Conservation (phyloP, 2,888 invertebrate species). For the Achlya flavicornis region DNA sequence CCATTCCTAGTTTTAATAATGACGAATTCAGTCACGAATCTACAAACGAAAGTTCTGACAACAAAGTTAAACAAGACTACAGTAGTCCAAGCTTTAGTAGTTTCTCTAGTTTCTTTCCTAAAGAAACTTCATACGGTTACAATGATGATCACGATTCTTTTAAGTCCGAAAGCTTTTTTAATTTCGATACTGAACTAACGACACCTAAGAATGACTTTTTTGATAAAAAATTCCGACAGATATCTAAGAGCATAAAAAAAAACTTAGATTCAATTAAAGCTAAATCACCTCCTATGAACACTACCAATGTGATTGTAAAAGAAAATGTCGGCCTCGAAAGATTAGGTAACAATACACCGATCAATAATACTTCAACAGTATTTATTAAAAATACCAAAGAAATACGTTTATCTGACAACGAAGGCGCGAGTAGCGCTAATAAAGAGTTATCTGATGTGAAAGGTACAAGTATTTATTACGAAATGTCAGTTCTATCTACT, state of each 20-base stretch:
- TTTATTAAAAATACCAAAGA: constrained; percentile 83
- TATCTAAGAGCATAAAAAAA: constrained; percentile 81
- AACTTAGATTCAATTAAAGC: constrained; percentile 70
- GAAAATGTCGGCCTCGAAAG: constrained; percentile 72
- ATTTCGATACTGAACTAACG: constrained; percentile 73
- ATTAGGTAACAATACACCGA: constrained; percentile 73
- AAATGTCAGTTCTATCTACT: constrained; percentile 78
- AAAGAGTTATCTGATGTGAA: constrained; percentile 76
- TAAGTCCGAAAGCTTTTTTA: constrained; percentile 67
- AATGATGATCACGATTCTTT: constrained; percentile 60
- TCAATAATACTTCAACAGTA: constrained; percentile 71
- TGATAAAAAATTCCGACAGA: constrained; percentile 79
- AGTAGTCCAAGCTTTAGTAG: constrained; percentile 58
- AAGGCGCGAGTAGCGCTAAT: constrained; percentile 65
- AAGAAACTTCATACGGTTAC: constrained; percentile 51
- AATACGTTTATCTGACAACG: constrained; percentile 73
- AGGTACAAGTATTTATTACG: constrained; percentile 80
- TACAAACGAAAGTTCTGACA: constrained; percentile 52
- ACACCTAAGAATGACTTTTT: constrained; percentile 82
- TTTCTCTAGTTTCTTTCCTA: constrained; percentile 67
- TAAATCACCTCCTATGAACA: constrained; percentile 56
- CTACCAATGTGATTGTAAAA: constrained; percentile 56
- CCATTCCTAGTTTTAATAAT: constrained; percentile 67
- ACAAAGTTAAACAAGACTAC: constrained; percentile 61
- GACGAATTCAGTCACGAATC: constrained; percentile 58